These are phyloP conservation scores for Salvelinus alpinus DNA, from an alignment of 2,113 vertebrate species.

Conservation along the genomic window DNA sequence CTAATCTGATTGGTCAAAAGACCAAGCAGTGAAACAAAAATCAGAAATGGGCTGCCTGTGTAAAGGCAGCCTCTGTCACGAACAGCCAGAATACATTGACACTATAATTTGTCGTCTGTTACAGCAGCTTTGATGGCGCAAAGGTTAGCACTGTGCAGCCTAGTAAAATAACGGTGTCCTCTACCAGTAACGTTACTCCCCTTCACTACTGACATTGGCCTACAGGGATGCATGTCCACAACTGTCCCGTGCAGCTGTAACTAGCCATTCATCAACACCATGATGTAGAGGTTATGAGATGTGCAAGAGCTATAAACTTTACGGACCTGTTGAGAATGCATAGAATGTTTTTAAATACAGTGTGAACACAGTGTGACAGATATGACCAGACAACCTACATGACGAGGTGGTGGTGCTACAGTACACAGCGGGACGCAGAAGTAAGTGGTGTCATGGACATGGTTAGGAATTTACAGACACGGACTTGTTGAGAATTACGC, in stretches of 20 bases:
- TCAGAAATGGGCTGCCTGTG: too few species aligned
- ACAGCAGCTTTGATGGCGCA: neutral
- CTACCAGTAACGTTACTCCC: too few species aligned
- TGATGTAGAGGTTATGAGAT: constrained; percentile 38
- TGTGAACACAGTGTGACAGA: neutral
- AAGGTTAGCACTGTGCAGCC: neutral
- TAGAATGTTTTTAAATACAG: constrained; percentile 4
- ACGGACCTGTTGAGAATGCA: constrained; percentile 28
- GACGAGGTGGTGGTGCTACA: neutral
- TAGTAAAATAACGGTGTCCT: too few species aligned
- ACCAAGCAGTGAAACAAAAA: too few species aligned
- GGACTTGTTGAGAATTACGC: too few species aligned
- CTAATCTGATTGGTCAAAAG: too few species aligned
- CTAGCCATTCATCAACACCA: constrained; percentile 21
- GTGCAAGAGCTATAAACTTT: constrained; percentile 36
- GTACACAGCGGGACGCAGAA: neutral
- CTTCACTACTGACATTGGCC: neutral
- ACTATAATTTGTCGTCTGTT: constrained; percentile 23
- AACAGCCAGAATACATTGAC: constrained; percentile 19
- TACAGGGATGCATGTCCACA: constrained; percentile 21
- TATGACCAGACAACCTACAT: neutral
- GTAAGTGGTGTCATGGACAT: neutral
- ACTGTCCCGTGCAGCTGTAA: constrained; percentile 46
- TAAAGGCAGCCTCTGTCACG: neutral
- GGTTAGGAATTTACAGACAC: neutral